These are phyloP conservation scores for Nylanderia fulva DNA, from an alignment of 1,140 invertebrate genomes.

Conservation along the genomic window DNA sequence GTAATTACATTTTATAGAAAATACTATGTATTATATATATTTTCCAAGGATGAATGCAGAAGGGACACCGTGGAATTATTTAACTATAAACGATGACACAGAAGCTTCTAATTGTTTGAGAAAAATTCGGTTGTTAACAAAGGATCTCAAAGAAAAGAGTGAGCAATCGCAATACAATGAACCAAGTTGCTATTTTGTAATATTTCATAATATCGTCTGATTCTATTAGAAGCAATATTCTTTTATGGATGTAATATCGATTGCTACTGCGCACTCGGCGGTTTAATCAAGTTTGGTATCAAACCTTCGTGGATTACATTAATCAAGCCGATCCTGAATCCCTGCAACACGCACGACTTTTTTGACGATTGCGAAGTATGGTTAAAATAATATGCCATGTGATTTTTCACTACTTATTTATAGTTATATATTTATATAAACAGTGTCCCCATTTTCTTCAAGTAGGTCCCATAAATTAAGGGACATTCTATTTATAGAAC, in stretches of 20 bases:
- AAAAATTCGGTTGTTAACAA: slow-evolving; percentile 83
- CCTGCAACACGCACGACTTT: slow-evolving; percentile 79
- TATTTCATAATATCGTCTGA: background rate
- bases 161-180: slow-evolving; percentile 34
- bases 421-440: background rate
- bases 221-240: slow-evolving; percentile 83
- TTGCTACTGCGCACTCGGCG: slow-evolving; percentile 87
- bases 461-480: no score
- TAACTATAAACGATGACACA: slow-evolving; percentile 87
- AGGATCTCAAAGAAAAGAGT: slow-evolving; percentile 71
- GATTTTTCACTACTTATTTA: background rate
- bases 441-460: no score
- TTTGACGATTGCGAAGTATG: slow-evolving; percentile 77
- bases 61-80: slow-evolving; percentile 86
- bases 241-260: slow-evolving; percentile 88
- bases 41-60: slow-evolving; percentile 30
- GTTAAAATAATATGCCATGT: no score
- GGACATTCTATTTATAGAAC: no score
- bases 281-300: slow-evolving; percentile 87
- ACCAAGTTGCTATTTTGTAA: background rate
- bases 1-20: background rate
- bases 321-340: slow-evolving; percentile 84
- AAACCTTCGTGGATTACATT: slow-evolving; percentile 85
- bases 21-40: background rate
- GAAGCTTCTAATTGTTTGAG: slow-evolving; percentile 85